Evolutionary conservation across 2,797 vertebrate genomes (phyloP).

Genomic region (Phrynocephalus vlangalii): DNA sequence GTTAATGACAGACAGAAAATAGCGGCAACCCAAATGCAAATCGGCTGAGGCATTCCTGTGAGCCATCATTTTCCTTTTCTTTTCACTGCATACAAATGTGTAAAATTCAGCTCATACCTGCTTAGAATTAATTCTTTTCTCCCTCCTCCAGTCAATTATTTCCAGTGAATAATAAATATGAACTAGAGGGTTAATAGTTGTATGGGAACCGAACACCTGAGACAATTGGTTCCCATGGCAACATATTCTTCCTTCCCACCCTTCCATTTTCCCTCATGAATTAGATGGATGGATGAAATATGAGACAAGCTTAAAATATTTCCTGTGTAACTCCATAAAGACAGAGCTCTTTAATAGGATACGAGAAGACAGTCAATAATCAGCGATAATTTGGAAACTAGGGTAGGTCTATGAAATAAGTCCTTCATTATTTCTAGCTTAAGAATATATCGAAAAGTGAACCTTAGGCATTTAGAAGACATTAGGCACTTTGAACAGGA

Average conservation of each 20-base stretch:
- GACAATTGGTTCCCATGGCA: constrained; percentile 76
- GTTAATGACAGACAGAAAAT: constrained; percentile 48
- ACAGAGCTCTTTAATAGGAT: constrained; percentile 16
- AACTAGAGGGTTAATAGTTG: constrained; percentile 71
- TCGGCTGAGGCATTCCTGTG: constrained; percentile 57
- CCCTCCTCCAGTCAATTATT: constrained; percentile 70
- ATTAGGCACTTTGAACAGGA: background rate
- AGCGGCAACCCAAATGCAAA: constrained; percentile 69
- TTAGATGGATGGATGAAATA: constrained; percentile 51
- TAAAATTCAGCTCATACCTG: constrained; percentile 65
- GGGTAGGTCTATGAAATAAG: constrained; percentile 33
- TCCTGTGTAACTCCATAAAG: constrained; percentile 33
- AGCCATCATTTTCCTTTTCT: constrained; percentile 66
- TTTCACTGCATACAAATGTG: constrained; percentile 72
- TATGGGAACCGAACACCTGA: constrained; percentile 64
- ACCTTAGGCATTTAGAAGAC: background rate
- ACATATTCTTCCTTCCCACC: constrained; percentile 48
- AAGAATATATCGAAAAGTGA: background rate
- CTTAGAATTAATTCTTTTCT: constrained; percentile 71
- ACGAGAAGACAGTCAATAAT: constrained; percentile 42
- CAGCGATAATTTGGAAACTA: constrained; percentile 47
- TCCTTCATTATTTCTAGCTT: background rate
- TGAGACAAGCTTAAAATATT: constrained; percentile 61
- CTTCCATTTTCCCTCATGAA: constrained; percentile 46
- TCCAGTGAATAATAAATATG: constrained; percentile 76